These are phyloP conservation scores for Thermophis baileyi DNA, from an alignment of 2,113 vertebrate genomes.

Conservation along the genomic window DNA sequence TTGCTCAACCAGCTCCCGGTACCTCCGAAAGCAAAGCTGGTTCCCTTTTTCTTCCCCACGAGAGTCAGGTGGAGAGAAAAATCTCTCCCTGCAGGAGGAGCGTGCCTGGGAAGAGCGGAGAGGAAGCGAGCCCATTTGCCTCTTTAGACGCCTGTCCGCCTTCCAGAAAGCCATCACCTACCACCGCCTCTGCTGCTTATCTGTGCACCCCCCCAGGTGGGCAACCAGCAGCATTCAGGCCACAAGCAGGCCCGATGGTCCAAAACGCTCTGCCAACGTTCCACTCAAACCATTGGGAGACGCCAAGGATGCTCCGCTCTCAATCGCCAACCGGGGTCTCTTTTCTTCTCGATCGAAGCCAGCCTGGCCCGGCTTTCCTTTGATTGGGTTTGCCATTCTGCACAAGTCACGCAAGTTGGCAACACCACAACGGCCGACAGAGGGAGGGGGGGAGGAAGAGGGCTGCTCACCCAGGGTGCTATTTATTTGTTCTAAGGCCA, in stretches of 20 bases:
- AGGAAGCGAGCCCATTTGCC: conserved; percentile 13
- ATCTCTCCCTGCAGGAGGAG: conserved; percentile 15
- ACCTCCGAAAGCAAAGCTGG: conserved; percentile 67
- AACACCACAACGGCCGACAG: not conserved
- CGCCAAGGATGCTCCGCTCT: not conserved
- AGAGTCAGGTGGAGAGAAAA: not conserved
- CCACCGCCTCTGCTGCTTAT: not conserved
- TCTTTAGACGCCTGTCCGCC: conserved; percentile 24
- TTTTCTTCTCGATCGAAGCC: not conserved
- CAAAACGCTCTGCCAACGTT: not conserved
- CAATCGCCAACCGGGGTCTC: not conserved
- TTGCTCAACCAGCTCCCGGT: conserved; percentile 78
- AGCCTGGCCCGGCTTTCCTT: not conserved
- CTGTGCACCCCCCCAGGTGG: conserved; percentile 3
- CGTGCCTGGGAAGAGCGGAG: not conserved
- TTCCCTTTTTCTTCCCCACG: conserved; percentile 46
- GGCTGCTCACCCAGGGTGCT: not conserved
- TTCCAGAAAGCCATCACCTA: conserved; percentile 41
- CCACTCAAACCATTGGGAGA: not conserved
- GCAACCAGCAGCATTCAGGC: not conserved
- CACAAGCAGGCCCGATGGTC: not conserved
- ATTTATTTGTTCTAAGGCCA: not conserved
- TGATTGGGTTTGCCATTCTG: not conserved
- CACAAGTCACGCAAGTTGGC: not conserved
- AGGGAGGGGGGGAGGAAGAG: not conserved